Base-by-base conservation (phyloP, 2,113 vertebrate species). In the Willisornis vidua region DNA sequence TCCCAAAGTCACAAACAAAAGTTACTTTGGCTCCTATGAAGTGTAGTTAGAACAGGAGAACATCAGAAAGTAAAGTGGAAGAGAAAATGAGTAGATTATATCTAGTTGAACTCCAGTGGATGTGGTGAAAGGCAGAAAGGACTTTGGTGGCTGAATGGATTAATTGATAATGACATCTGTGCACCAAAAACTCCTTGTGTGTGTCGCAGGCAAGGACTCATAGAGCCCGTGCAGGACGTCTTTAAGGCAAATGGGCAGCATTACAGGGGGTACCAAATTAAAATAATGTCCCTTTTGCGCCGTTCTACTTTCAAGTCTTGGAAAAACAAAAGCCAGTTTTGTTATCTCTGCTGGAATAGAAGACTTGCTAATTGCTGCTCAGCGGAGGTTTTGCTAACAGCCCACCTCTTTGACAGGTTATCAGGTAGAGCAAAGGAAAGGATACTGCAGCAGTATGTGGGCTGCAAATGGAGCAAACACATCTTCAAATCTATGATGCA, bases 1-100 rank as follows among this genome's bases (percentile, higher is more conserved):
- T 96, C 84, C 89, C 92, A 72, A 79, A 88, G 93, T 93, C 94
- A 97, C 87, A 97, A 97, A 95, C 82, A 89, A 96, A 96, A 95
- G 84, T 97, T 95, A 72, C 39, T 78, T 90, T 4, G 0, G 45
- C 58, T 92, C 17, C 76, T 70, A 26, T 35, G 23, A 82, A 71
- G 68, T 90, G 80, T 39, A 92, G 78, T 85, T 80, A 74, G 72
- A 88, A 89, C 46, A 90, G 83, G 73, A 96, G 31, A 46, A 79
- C 71, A 94, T 90, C 95, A 91, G 70, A 85, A 91, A 95, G 96
- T 49, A 92, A 95, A 97, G 84, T 19, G 39, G 85, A 90, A 95
- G 59, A 35, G 25, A 96, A 95, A 95, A 91, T 10, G 26, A 22
- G 5, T 65, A 85, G 67, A 59, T 80, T n/a, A 9, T 85, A 71